Base-by-base conservation (phyloP, 2,113 vertebrate genomes). In the Poecilia latipinna region DNA sequence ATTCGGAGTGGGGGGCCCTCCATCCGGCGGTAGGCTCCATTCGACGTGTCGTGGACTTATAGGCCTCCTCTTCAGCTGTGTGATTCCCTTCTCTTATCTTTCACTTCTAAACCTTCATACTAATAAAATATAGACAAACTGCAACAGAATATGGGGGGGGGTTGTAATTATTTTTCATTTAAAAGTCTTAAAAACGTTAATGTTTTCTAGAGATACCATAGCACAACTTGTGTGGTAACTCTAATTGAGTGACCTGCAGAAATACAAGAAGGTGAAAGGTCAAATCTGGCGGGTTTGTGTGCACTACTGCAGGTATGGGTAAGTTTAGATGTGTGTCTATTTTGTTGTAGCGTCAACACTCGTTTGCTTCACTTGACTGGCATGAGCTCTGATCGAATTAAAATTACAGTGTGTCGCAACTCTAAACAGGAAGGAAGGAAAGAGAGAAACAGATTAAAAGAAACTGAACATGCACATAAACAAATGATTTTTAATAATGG, bases 1-100 rank as follows among this genome's bases (percentile, higher is more conserved):
- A 82, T 54, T 15, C 70, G 0, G 91, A 92, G 13, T 92, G 92
- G 92, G 89, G 89, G 11, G 86, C 87, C 35, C 75, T 86, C 6
- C 69, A 84, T 1, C 74, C 90, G 0, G 64, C 79, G 33, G 76
- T 91, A 6, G 88, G 89, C 35, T 91, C 91, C 68, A 72, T 92
- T 13, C 85, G 85, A 70, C 65, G 79, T 1, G 68, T 86, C 1
- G 4, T 75, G 29, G 83, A 88, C 31, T 35, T 39, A 7, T 84
- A 80, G 7, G 12, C 12, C 17, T 4, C 19, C 29, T 15, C 10
- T 1, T 33, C 11, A 57, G 37, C 37, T 54, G 0, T 54, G 22
- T 12, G 12, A 68, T 62, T 37, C 62, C 39, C 61, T 48, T 67
- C 24, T 51, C 35, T 32, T 42, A 22, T 31, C n/a, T 61, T 26